A percentile compares a stretch with the other conserved stretches of the same genome.
phyloP scores from a whole-genome alignment of 2,797 vertebrate genomes.

The Eulemur rubriventer region DNA sequence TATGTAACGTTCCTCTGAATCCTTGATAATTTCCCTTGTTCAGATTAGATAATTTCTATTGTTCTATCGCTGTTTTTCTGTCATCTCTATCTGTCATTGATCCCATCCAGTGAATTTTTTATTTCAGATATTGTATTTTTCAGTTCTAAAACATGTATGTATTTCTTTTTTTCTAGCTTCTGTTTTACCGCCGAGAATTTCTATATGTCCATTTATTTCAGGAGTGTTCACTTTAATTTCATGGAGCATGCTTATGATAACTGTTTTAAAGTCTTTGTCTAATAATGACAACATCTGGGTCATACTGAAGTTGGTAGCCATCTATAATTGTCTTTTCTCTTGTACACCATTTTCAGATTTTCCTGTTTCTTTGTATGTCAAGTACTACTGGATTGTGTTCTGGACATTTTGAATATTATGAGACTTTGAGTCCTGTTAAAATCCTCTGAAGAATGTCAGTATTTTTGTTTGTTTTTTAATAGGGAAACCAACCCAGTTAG shows the following conservation, averaged over 20 bases:
- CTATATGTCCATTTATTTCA: background rate
- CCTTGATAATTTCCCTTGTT: background rate
- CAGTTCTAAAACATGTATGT: background rate
- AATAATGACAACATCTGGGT: background rate
- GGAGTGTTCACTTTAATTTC: background rate
- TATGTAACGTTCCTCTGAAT: background rate
- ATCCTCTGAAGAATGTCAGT: background rate
- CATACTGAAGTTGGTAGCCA: background rate
- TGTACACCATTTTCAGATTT: background rate
- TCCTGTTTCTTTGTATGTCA: background rate
- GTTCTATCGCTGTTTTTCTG: background rate
- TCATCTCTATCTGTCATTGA: background rate
- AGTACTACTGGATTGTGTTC: background rate
- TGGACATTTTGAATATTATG: background rate
- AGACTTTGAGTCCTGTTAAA: slow-evolving; percentile 10
- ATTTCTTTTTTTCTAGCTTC: background rate
- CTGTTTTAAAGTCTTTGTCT: background rate
- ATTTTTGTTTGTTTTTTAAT: background rate
- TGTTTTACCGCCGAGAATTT: background rate
- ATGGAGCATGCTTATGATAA: background rate
- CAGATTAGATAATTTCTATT: background rate
- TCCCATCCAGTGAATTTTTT: background rate
- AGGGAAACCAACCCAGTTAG: background rate
- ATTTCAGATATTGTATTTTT: background rate
- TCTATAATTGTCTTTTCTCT: background rate